A percentile compares a stretch with the other conserved stretches of the same genome.
Conservation (phyloP, 2,113 vertebrate genomes). For the Thunnus thynnus region DNA sequence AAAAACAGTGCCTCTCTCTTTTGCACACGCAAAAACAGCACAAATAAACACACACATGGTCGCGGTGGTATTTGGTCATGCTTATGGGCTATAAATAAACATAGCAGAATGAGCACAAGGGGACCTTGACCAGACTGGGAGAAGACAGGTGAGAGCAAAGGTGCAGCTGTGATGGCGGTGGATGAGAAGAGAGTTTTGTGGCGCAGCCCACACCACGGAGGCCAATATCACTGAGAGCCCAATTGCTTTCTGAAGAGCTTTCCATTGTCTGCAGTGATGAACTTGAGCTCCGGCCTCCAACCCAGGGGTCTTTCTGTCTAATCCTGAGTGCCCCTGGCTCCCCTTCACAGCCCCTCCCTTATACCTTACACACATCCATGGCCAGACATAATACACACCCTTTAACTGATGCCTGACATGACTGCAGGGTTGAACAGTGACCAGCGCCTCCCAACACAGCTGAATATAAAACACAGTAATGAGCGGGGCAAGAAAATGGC, state of each 20-base stretch:
- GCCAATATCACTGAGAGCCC: slow-evolving; percentile 69
- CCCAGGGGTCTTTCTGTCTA: slow-evolving; percentile 82
- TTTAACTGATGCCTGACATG: slow-evolving; percentile 80
- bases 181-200: slow-evolving; percentile 22
- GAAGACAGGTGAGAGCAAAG: slow-evolving; percentile 15
- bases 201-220: slow-evolving; percentile 33
- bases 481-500: slow-evolving; percentile 85
- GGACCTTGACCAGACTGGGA: slow-evolving; percentile 13
- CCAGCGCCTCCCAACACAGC: slow-evolving; percentile 76
- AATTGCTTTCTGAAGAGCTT: slow-evolving; percentile 82
- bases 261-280: slow-evolving; percentile 85
- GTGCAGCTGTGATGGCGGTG: slow-evolving; percentile 16
- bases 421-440: slow-evolving; percentile 74
- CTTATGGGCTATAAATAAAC: slow-evolving; percentile 43
- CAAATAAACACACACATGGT: slow-evolving; percentile 33
- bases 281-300: slow-evolving; percentile 85
- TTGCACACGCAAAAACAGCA: slow-evolving; percentile 23
- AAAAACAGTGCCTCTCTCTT: slow-evolving; percentile 48
- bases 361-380: slow-evolving; percentile 28
- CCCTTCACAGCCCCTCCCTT: slow-evolving; percentile 54
- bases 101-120: slow-evolving; percentile 13
- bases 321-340: slow-evolving; percentile 71
- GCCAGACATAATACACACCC: slow-evolving; percentile 66
- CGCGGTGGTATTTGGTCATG: slow-evolving; percentile 20
- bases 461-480: slow-evolving; percentile 85